Evolutionary conservation across 2,797 vertebrate species (phyloP).

Genomic region (Phalloptychus januarius): DNA sequence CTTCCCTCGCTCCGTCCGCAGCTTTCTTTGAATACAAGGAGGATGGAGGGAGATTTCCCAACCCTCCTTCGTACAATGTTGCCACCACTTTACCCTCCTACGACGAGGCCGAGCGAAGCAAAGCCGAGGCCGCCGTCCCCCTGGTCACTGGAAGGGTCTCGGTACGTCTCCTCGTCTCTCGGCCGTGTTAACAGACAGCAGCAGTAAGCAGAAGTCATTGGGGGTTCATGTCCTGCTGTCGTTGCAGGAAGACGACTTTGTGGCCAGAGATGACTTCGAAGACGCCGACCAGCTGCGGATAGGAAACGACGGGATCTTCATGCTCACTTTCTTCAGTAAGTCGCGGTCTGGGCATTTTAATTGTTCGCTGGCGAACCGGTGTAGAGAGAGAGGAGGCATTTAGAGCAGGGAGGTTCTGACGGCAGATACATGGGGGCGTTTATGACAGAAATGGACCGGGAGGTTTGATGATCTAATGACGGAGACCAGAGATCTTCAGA

Average conservation of each 20-base stretch:
- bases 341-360: slow-evolving; percentile 6
- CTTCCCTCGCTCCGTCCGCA: slow-evolving; percentile 51
- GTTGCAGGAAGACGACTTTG: slow-evolving; percentile 93
- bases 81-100: slow-evolving; percentile 96
- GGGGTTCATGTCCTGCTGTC: not conserved
- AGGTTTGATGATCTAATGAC: too few species aligned
- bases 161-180: slow-evolving; percentile 24
- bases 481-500: not conserved
- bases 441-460: too few species aligned
- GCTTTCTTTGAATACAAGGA: slow-evolving; percentile 96
- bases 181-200: not conserved
- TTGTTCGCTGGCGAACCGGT: not conserved
- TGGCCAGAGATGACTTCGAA: slow-evolving; percentile 93
- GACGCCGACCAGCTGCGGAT: slow-evolving; percentile 97
- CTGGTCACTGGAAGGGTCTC: slow-evolving; percentile 91
- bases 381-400: not conserved
- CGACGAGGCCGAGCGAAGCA: slow-evolving; percentile 94
- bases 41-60: slow-evolving; percentile 91
- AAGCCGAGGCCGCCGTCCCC: slow-evolving; percentile 91
- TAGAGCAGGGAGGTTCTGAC: too few species aligned
- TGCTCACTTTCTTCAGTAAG: slow-evolving; percentile 99
- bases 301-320: slow-evolving; percentile 98
- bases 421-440: too few species aligned
- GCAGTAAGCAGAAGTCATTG: not conserved
- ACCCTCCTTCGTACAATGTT: slow-evolving; percentile 95